These are phyloP conservation scores for Peromyscus aztecus DNA, from an alignment of 2,797 vertebrate species.

Conservation along the genomic window DNA sequence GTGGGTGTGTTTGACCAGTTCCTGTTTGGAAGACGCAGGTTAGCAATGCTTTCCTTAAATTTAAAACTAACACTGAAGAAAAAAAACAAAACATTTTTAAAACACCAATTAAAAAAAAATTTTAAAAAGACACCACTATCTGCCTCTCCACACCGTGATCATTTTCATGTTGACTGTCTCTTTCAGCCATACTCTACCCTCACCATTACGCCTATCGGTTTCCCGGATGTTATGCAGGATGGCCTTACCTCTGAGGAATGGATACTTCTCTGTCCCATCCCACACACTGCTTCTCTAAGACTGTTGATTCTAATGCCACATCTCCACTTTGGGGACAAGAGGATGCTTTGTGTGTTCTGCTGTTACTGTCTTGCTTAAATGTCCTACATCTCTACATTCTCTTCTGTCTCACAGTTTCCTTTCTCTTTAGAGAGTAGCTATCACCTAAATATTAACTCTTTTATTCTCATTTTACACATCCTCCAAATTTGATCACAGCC, in stretches of 20 bases:
- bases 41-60: neutral
- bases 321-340: neutral
- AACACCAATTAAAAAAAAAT: neutral
- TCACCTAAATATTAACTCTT: neutral
- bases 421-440: neutral
- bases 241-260: neutral
- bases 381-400: neutral
- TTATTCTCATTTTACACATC: neutral
- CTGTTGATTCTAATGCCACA: neutral
- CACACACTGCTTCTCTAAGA: neutral
- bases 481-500: neutral
- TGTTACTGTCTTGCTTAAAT: neutral
- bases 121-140: neutral
- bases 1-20: conserved; percentile 96
- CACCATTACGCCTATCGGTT: neutral
- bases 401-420: neutral
- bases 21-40: conserved; percentile 87
- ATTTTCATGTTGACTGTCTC: neutral
- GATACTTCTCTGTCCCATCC: neutral
- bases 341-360: neutral
- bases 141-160: neutral
- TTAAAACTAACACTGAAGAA: conserved; percentile 17
- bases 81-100: neutral
- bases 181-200: neutral
- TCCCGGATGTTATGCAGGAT: neutral